Evolutionary conservation across 2,113 vertebrate species (phyloP), one percentile per base, ranked within the genome.

Genomic region (Oxyruncus cristatus): DNA sequence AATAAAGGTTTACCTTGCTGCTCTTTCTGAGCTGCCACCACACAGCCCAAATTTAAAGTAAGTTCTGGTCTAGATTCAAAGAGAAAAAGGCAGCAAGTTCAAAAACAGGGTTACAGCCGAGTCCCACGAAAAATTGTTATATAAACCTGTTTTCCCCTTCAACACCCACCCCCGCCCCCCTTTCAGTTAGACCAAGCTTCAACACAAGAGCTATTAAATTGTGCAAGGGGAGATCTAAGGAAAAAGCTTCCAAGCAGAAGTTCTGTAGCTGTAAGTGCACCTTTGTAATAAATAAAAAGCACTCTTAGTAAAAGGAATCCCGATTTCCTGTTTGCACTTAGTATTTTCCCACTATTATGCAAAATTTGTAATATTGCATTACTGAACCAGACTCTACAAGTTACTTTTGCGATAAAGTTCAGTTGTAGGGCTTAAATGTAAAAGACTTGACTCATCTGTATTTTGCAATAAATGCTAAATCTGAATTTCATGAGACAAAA

Each of bases 1-100:
- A 67, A 41, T 28, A 65, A 46, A 68, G 2, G 27, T 79, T 95
- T 96, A 97, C 96, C 96, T 95, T 87, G 46, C 24, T 52, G 50
- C 59, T 46, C 49, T 87, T 68, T 71, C 28, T 3, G 23, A 72
- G 46, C 44, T 92, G 80, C 26, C 53, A 70, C 11, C 3, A 33
- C 7, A 42, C n/a, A 65, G 58, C 19, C 42, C 77, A 59, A 49
- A 14, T 46, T 78, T 63, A 63, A 84, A 78, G 71, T 81, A 63
- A 16, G 4, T 22, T 72, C 61, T 62, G 21, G 24, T 58, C 97
- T 97, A 73, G 46, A 89, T 75, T 79, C 61, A 89, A 26, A 79
- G 8, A 4, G 5, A 22, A 37, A 65, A 72, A 32, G 7, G 32
- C 16, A 93, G 11, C 7, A 93, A 85, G 23, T 80, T 73, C 61